Evolutionary conservation across 1,140 invertebrate genomes (phyloP).

Genomic region (Leptopilina clavipes): DNA sequence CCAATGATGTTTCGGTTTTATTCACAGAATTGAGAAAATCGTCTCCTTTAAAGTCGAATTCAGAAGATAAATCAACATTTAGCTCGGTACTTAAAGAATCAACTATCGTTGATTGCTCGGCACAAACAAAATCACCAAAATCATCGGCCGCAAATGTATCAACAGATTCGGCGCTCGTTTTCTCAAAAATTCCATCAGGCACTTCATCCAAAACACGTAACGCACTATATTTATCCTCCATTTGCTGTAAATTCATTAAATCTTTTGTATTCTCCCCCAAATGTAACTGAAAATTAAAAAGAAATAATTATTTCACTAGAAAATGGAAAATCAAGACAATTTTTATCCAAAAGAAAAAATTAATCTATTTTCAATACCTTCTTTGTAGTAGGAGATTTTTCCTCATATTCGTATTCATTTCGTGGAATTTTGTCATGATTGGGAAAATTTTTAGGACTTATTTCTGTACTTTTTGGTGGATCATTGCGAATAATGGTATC

Average conservation of each 20-base stretch:
- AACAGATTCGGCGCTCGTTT: slow-evolving; percentile 44
- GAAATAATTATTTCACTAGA: slow-evolving; percentile 33
- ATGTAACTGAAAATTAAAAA: slow-evolving; percentile 45
- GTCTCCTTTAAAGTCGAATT: slow-evolving; percentile 66
- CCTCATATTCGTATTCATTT: slow-evolving; percentile 37
- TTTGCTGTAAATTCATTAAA: slow-evolving; percentile 69
- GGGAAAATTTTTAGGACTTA: slow-evolving; percentile 39
- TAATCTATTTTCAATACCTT: not conserved
- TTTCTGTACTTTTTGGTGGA: slow-evolving; percentile 50
- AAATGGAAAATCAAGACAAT: no score
- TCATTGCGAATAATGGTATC: slow-evolving; percentile 71
- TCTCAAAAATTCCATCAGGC: slow-evolving; percentile 43
- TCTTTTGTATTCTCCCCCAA: slow-evolving; percentile 57
- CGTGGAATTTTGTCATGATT: slow-evolving; percentile 45
- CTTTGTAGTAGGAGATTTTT: not conserved
- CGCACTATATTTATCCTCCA: slow-evolving; percentile 75
- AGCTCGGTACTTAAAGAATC: slow-evolving; percentile 52
- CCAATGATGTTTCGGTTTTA: slow-evolving; percentile 57
- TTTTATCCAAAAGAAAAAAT: no score
- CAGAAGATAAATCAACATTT: slow-evolving; percentile 67
- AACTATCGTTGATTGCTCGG: slow-evolving; percentile 57
- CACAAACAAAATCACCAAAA: slow-evolving; percentile 78
- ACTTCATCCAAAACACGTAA: slow-evolving; percentile 70
- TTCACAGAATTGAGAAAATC: slow-evolving; percentile 48
- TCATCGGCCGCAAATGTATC: slow-evolving; percentile 69